A percentile compares a stretch with the other conserved stretches of the same genome.
These are phyloP conservation scores for Habropoda laboriosa DNA, from an alignment of 1,140 invertebrate species.

Conservation along the genomic window DNA sequence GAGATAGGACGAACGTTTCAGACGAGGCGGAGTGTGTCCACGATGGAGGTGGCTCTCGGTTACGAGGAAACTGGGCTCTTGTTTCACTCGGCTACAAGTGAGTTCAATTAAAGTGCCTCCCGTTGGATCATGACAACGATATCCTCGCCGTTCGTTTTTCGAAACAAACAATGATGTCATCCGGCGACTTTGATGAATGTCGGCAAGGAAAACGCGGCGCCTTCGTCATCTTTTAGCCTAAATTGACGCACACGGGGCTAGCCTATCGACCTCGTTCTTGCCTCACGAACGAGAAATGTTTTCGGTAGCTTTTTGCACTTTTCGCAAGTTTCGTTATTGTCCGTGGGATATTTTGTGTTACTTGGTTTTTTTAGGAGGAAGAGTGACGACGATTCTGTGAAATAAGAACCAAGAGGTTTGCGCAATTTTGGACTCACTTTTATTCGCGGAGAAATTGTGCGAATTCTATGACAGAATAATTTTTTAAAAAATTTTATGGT, in stretches of 20 bases:
- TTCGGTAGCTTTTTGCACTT: not conserved
- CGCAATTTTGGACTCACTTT: no score
- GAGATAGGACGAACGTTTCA: constrained; percentile 50
- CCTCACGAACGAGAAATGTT: not conserved
- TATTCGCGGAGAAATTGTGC: no score
- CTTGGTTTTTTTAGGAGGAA: no score
- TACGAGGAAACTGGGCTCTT: constrained; percentile 49
- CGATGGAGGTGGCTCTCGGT: constrained; percentile 29
- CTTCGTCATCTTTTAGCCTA: not conserved
- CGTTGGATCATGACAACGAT: constrained; percentile 4
- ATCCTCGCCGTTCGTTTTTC: constrained; percentile 6
- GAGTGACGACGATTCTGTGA: no score
- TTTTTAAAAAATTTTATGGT: no score
- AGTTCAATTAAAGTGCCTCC: constrained; percentile 71
- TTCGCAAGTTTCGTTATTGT: not conserved
- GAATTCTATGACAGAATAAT: no score
- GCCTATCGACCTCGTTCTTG: not conserved
- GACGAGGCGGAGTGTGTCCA: constrained; percentile 15
- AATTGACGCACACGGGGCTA: no score
- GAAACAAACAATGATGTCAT: constrained; percentile 59
- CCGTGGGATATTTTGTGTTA: no score
- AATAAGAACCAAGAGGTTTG: no score
- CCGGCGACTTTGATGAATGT: constrained; percentile 35
- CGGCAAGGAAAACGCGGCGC: constrained; percentile 22
- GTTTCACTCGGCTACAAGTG: constrained; percentile 56